Evolutionary conservation across 2,888 invertebrate species (phyloP), one percentile per base, ranked within the genome.

Genomic region (Augochlorella aurata): DNA sequence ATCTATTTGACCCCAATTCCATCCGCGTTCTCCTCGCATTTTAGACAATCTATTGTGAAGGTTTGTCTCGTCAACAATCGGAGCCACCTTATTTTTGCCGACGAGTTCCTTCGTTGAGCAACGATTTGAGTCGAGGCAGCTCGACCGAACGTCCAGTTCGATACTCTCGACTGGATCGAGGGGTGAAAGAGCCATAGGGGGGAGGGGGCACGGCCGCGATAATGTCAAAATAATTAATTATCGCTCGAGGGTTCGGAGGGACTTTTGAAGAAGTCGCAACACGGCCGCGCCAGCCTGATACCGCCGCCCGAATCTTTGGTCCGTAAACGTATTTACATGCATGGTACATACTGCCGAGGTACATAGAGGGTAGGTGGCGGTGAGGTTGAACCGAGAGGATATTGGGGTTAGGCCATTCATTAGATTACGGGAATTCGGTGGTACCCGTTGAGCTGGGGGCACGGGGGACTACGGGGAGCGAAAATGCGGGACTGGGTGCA

Each of bases 351-450:
- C 68, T 65, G 66, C 54, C 29, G 12, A 21, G 50, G 83, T 83
- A 86, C 38, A 88, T 85, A 82, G 61, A 76, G 86, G 78, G 85
- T 85, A 81, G 80, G 84, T 66, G 84, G 81, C 76, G 83, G 87
- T 81, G 78, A 86, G 83, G 87, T 85, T 84, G 87, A 87, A 87
- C 88, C 86, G 81, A 88, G 89, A 90, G 88, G 89, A 91, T 90
- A 89, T 90, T 86, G 88, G 90, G 90, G 90, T 89, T 84, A 88
- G 89, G 84, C 90, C 90, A 91, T 92, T 91, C 92, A 92, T 92
- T 91, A 92, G 91, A 92, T 92, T 91, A 93, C 90, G 91, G 88
- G 90, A 92, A 91, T 92, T 92, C 87, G 88, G 87, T 77, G 88
- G 89, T 86, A 80, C 77, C 82, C 85, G 86, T 73, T 72, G 71